phyloP scores from a whole-genome alignment of 2,888 invertebrate species.

The Epirrhoe tristata region DNA sequence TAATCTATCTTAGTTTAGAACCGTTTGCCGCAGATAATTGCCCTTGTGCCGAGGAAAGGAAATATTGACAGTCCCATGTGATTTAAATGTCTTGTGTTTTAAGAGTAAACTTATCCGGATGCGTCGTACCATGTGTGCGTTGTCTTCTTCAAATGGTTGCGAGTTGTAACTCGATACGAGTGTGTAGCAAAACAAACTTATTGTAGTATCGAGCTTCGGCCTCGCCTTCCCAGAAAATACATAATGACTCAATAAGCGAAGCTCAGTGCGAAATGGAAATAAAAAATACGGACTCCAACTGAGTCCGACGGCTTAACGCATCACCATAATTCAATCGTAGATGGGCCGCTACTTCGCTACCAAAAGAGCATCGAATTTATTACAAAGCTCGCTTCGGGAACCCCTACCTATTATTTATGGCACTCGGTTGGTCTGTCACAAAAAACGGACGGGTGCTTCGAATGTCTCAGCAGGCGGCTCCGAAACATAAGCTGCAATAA shows the following conservation, averaged over 20 bases:
- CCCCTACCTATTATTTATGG: slow-evolving; percentile 86
- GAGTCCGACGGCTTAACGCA: slow-evolving; percentile 81
- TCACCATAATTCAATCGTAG: slow-evolving; percentile 83
- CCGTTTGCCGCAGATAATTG: slow-evolving; percentile 64
- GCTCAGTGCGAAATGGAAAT: slow-evolving; percentile 76
- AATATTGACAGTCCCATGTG: slow-evolving; percentile 80
- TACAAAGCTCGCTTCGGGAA: slow-evolving; percentile 80
- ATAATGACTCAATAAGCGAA: slow-evolving; percentile 65
- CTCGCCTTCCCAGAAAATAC: slow-evolving; percentile 65
- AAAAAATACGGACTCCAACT: slow-evolving; percentile 72
- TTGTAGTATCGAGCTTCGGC: slow-evolving; percentile 70
- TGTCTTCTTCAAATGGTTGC: slow-evolving; percentile 79
- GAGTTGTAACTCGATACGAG: slow-evolving; percentile 75
- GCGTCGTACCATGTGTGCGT: slow-evolving; percentile 75
- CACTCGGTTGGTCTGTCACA: slow-evolving; percentile 84
- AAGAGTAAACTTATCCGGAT: slow-evolving; percentile 82
- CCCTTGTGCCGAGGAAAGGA: slow-evolving; percentile 75
- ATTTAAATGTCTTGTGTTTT: slow-evolving; percentile 82
- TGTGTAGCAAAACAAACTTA: slow-evolving; percentile 71
- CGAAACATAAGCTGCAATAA: slow-evolving; percentile 84
- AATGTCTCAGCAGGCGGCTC: slow-evolving; percentile 83
- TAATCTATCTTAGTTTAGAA: slow-evolving; percentile 79
- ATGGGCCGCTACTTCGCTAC: slow-evolving; percentile 76
- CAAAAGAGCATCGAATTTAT: slow-evolving; percentile 84
- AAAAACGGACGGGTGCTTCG: slow-evolving; percentile 83